phyloP scores from a whole-genome alignment of 1,140 invertebrate genomes.

The Musca vetustissima region DNA sequence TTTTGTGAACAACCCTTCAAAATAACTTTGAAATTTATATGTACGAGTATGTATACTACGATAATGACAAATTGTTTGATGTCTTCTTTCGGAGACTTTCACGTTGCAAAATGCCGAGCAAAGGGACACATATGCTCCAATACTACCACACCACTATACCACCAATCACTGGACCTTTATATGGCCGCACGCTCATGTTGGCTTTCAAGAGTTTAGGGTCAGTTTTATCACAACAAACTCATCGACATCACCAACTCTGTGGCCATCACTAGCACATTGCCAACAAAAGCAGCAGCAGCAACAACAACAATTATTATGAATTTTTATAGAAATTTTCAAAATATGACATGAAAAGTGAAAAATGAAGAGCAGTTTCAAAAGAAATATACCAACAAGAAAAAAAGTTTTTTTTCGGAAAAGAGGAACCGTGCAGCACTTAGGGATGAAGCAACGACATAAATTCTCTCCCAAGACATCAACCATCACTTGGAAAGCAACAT shows the following conservation, averaged over 20 bases:
- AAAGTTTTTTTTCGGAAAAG: conserved; percentile 2
- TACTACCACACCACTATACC: background rate
- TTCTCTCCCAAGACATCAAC: conserved; percentile 22
- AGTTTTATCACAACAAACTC: background rate
- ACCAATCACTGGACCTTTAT: too few relatives aligned
- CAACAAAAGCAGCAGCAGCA: background rate
- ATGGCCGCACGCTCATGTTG: background rate
- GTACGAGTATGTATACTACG: too few relatives aligned
- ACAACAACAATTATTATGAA: conserved; percentile 20
- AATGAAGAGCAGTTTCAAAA: conserved; percentile 19
- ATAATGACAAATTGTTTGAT: too few relatives aligned
- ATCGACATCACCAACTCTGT: too few relatives aligned
- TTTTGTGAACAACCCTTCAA: too few relatives aligned
- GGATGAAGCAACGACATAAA: background rate
- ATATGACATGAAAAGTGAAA: conserved; percentile 23
- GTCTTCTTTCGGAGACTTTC: too few relatives aligned
- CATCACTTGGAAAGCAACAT: conserved; percentile 9
- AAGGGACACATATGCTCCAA: conserved; percentile 11
- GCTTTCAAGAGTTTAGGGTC: conserved; percentile 15
- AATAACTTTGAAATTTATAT: too few relatives aligned
- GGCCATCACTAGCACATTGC: too few relatives aligned
- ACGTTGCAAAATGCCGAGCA: background rate
- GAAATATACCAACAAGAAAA: conserved; percentile 4
- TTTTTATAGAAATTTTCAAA: conserved; percentile 20
- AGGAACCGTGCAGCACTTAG: too few relatives aligned